Conservation (phyloP, 2,888 invertebrate genomes). For the Limenitis camilla region DNA sequence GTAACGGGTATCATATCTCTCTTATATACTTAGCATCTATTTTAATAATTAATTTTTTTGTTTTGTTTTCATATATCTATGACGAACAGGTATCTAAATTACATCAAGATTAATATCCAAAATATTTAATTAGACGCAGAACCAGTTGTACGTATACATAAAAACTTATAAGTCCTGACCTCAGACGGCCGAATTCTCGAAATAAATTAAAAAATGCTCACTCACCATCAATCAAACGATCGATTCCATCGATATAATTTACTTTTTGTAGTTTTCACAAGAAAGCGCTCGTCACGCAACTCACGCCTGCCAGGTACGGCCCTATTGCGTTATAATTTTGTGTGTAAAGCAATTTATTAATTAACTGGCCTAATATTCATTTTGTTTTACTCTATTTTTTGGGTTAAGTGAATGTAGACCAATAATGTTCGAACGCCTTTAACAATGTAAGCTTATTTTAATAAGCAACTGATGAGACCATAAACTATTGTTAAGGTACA, state of each 20-base stretch:
- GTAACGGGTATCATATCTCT: too few species aligned
- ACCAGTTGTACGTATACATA: conserved; percentile 3
- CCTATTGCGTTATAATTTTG: conserved; percentile 16
- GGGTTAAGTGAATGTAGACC: not conserved
- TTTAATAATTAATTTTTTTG: too few species aligned
- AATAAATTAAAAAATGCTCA: conserved; percentile 73
- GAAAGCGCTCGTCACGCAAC: conserved; percentile 67
- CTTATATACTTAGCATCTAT: too few species aligned
- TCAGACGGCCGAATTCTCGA: conserved; percentile 59
- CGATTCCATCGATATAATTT: conserved; percentile 75
- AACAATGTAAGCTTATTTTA: too few species aligned
- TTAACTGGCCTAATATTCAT: conserved; percentile 23
- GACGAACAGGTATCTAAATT: too few species aligned
- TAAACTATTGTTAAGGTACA: too few species aligned
- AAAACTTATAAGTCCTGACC: conserved; percentile 11
- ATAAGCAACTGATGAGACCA: too few species aligned
- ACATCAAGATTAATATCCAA: not conserved
- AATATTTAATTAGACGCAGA: conserved; percentile 6
- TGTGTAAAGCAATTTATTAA: conserved; percentile 24
- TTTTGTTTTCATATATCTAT: too few species aligned
- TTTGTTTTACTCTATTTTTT: conserved; percentile 8
- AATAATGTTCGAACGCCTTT: not conserved
- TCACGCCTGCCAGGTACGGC: conserved; percentile 63
- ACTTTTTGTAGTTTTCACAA: conserved; percentile 72
- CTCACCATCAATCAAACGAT: conserved; percentile 73